Evolutionary conservation across 2,888 invertebrate genomes (phyloP), one percentile per base, ranked within the genome.

Genomic region (Sericinus montela): DNA sequence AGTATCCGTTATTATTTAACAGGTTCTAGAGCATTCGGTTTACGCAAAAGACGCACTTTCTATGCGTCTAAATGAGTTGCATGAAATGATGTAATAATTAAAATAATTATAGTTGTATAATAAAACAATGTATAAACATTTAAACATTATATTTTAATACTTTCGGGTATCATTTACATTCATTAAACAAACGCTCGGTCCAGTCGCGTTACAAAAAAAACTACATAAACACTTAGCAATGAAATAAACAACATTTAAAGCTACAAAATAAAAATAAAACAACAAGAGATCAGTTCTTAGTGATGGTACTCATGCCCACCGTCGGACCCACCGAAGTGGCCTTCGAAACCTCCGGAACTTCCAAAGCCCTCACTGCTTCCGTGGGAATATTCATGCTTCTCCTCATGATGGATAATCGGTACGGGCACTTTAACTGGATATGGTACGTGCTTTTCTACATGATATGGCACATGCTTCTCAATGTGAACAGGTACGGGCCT

Each of bases 371-470:
- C 56, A 11, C 56, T 60, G 9, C 50, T 40, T 29, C 67, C 65
- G 11, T 74, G 67, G 4, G 62, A 58, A 11, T 51, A 42, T 35
- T 71, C 69, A 10, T 76, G 67, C 13, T 63, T 65, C 46, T 62
- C 70, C 32, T 88, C 75, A 30, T 90, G 80, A 45, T 92, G 91
- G 23, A 93, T 85, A 13, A 92, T 87, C 16, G 92, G 92, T 28
- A 93, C 91, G 2, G 92, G 91, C 45, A 94, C 92, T 75, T 95
- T 94, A 23, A 94, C 91, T 38, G 90, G 88, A 63, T 93, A 93
- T 28, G 93, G 93, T 45, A 94, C 90, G 48, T 91, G 91, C 67
- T 93, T 93, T 61, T 93, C 92, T 0, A 92, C 88, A 8, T 89
- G 90, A 62, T 92, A 91, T 0, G 94, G 92, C 29, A 94, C 92